Conservation (phyloP, 2,797 vertebrate species). For the Buphagus erythrorhynchus region DNA sequence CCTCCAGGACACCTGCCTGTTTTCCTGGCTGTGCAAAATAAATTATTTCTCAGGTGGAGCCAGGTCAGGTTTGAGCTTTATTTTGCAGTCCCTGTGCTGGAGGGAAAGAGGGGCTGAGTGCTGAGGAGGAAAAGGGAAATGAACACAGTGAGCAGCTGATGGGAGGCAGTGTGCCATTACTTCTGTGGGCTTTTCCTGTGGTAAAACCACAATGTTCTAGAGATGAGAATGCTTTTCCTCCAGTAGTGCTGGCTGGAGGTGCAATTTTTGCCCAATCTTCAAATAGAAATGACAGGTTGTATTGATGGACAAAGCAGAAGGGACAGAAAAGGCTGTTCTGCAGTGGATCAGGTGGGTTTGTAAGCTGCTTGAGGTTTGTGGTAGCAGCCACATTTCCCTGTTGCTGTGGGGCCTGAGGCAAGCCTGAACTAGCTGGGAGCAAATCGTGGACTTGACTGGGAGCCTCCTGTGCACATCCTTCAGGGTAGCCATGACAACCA, state of each 20-base stretch:
- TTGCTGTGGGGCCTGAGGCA: background rate
- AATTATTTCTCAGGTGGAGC: background rate
- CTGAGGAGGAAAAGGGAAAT: background rate
- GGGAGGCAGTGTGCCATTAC: background rate
- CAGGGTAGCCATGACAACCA: constrained; percentile 51
- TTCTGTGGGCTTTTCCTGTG: background rate
- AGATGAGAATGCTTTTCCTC: background rate
- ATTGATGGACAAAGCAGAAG: background rate
- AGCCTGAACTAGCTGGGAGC: background rate
- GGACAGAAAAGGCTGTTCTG: accelerated
- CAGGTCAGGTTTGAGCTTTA: background rate
- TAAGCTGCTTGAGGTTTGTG: background rate
- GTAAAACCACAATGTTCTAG: accelerated
- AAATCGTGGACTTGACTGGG: background rate
- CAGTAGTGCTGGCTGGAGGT: background rate
- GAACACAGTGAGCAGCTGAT: background rate
- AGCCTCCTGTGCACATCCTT: background rate
- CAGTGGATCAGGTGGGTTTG: background rate
- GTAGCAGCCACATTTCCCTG: background rate
- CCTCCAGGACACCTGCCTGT: background rate
- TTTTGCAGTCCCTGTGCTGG: background rate
- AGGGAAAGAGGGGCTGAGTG: background rate
- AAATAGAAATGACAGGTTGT: background rate
- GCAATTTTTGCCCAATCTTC: background rate
- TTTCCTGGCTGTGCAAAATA: background rate